A percentile compares a stretch with the other conserved stretches of the same genome.
Evolutionary conservation across 2,113 vertebrate genomes (phyloP).

Genomic region (Scatophagus argus): DNA sequence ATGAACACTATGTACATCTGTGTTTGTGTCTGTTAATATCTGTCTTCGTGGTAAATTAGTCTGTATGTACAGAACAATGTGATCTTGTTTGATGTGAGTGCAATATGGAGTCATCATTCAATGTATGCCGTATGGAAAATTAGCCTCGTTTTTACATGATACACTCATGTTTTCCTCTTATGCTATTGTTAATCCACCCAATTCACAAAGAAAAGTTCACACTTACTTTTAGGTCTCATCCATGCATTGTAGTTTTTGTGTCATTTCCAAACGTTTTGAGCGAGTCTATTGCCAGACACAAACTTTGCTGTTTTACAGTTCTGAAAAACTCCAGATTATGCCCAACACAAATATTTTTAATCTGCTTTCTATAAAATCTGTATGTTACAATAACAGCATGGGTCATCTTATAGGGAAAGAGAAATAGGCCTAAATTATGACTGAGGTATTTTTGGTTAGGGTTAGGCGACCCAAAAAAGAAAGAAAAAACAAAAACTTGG

Average conservation of each 20-base stretch:
- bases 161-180: conserved; percentile 7
- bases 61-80: conserved; percentile 12
- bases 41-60: conserved; percentile 19
- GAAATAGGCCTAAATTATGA: background rate
- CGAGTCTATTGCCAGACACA: background rate
- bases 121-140: conserved; percentile 35
- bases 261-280: background rate
- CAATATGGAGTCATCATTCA: conserved; percentile 29
- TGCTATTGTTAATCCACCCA: background rate
- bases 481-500: background rate
- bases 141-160: conserved; percentile 37
- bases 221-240: background rate
- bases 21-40: conserved; percentile 63
- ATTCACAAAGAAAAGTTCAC: background rate
- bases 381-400: background rate
- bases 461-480: background rate
- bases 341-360: background rate
- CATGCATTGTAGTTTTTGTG: background rate
- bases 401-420: background rate
- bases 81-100: conserved; percentile 27
- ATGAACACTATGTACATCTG: conserved; percentile 66
- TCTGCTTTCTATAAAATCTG: background rate
- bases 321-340: background rate
- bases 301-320: background rate
- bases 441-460: background rate